Base-by-base conservation (phyloP, 1,140 invertebrate genomes). In the Atopsyche davidsoni region DNA sequence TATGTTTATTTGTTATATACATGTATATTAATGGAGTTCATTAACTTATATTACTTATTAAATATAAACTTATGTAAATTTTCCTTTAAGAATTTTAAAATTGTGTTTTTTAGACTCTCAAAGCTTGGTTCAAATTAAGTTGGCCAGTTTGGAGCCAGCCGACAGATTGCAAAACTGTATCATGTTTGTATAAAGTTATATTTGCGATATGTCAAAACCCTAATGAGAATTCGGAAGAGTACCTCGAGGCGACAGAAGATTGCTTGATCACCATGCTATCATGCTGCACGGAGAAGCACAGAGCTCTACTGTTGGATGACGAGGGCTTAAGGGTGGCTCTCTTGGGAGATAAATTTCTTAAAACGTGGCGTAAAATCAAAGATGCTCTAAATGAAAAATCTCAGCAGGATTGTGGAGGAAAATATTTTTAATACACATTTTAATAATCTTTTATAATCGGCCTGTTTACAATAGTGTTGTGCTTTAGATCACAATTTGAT, bases 81-180 rank as follows among this genome's bases (percentile, higher is more conserved):
- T n/a, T n/a, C n/a, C n/a, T n/a, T n/a, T n/a, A n/a, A n/a, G n/a
- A n/a, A n/a, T n/a, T n/a, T 11, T 34, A 34, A 34, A 17, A 28
- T 28, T 28, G n/a, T 28, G 11, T 38, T 51, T 57, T 58, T 32
- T 25, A 58, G 55, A 46, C 46, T 53, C 23, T 58, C 11, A 47
- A 36, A 23, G 21, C n/a, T 25, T 58, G 55, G 55, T 17, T 58
- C 17, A 21, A 31, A 31, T 24, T 51, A 38, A 47, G 55, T 14
- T 58, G 55, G 55, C 23, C 46, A 4, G 47, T 58, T 4, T 58
- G 51, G 51, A 47, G 24, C 14, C 36, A 34, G 18, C 22, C 21
- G 0, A 32, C 21, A 3, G 55, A 58, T 34, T 40, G 14, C 9
- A 16, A 53, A 16, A 19, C 53, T 11, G 41, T 58, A 14, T 21